Evolutionary conservation across 1,140 invertebrate species (phyloP).

Genomic region (Brachionus calyciflorus): DNA sequence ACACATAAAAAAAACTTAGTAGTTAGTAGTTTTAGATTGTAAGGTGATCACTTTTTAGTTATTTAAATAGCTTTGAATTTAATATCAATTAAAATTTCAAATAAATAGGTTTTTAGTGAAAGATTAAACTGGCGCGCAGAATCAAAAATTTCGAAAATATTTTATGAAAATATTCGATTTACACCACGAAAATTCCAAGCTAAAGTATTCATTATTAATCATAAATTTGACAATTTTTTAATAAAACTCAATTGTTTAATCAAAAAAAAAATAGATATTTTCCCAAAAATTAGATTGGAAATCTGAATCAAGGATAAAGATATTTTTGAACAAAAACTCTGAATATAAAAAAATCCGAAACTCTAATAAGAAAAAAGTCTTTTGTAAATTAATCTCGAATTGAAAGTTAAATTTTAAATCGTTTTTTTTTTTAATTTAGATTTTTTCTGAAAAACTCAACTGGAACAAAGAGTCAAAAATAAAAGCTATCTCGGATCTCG

Average conservation of each 20-base stretch:
- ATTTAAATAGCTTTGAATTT: too few species aligned
- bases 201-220: too few species aligned
- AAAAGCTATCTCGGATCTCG: conserved; percentile 21
- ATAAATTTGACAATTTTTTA: too few species aligned
- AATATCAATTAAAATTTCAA: too few species aligned
- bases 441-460: conserved; percentile 37
- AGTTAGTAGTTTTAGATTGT: not conserved
- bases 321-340: too few species aligned
- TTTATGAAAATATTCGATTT: not conserved
- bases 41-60: too few species aligned
- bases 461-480: conserved; percentile 40
- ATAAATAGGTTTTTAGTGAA: not conserved
- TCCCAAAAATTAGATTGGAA: not conserved
- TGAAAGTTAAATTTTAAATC: too few species aligned
- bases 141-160: conserved; percentile 6
- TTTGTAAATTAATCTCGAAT: too few species aligned
- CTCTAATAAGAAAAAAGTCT: too few species aligned
- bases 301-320: conserved; percentile 9
- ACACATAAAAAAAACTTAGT: not conserved
- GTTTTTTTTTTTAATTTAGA: conserved; percentile 19
- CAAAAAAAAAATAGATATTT: not conserved
- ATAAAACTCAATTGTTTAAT: not conserved
- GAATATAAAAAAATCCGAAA: conserved; percentile 3
- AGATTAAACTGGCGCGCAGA: not conserved
- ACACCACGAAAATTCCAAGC: not conserved